Percentiles rank a stretch among this genome's conserved stretches.
Evolutionary conservation across 1,140 invertebrate species (phyloP).

Genomic region (Lutraria rhynchaena): DNA sequence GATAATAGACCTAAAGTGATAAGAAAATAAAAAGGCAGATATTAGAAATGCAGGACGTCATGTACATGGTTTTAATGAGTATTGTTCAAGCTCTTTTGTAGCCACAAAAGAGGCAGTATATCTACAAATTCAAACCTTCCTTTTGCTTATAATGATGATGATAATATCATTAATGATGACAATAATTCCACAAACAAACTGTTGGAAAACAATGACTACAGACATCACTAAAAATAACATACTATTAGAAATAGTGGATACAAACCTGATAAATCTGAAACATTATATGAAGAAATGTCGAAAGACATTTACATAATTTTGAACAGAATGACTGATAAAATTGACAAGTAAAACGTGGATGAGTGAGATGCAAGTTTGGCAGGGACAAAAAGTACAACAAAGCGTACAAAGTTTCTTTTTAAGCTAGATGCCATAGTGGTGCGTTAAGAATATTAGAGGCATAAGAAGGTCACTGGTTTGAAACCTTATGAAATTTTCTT

Average conservation of each 20-base stretch:
- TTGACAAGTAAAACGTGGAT: slow-evolving; percentile 5
- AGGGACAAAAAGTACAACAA: slow-evolving; percentile 25
- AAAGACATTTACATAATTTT: slow-evolving; percentile 12
- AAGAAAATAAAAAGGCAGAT: slow-evolving; percentile 12
- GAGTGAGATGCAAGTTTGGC: slow-evolving; percentile 24
- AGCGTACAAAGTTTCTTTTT: slow-evolving; percentile 12
- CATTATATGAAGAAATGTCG: background rate
- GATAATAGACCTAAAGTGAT: slow-evolving; percentile 10
- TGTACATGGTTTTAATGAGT: slow-evolving; percentile 18
- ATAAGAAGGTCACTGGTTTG: background rate
- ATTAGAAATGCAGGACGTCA: slow-evolving; percentile 29
- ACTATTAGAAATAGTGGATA: background rate
- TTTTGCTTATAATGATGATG: background rate
- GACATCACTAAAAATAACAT: background rate
- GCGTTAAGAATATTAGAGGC: background rate
- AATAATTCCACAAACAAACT: slow-evolving; percentile 4
- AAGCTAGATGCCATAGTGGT: slow-evolving; percentile 9
- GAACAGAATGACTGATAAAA: slow-evolving; percentile 14
- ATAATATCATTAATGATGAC: background rate
- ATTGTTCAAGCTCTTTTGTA: slow-evolving; percentile 41
- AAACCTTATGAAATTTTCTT: slow-evolving; percentile 10
- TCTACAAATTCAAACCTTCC: background rate
- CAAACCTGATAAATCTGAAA: background rate
- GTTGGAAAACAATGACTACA: background rate
- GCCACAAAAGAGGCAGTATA: slow-evolving; percentile 1